Evolutionary conservation across 1,140 invertebrate genomes (phyloP), one percentile per base, ranked within the genome.

Genomic region (Mesaphorura yosii): DNA sequence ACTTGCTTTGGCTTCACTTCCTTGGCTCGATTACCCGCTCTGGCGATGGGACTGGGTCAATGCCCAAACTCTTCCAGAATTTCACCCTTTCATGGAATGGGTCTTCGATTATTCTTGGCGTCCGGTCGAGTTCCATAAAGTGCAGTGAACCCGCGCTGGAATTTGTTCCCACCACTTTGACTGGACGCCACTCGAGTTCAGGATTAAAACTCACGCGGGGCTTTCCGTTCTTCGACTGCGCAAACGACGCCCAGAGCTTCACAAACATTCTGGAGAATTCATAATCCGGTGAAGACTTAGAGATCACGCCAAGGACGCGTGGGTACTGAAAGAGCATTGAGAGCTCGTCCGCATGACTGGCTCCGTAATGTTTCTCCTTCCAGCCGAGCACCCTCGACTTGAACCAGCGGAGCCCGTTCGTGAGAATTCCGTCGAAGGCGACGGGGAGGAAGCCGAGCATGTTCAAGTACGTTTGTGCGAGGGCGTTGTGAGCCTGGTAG

Each of bases 291-390:
- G 44, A 46, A 4, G 14, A 6, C 28, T 12, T 12, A 7, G 12
- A 6, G 15, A 46, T 22, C 7, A 7, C 10, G 7, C 44, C 12
- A 25, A 46, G 44, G 25, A 46, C 44, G 7, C 28, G 10, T 22
- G 44, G 44, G 28, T 26, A 46, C 23, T 46, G 44, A 26, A 46
- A 46, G 12, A 46, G 44, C 44, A 46, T 46, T 7, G 22, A 14
- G 12, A 46, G 44, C 25, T 46, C 44, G 19, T 46, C 44, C 7
- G 12, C 44, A 19, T 46, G 44, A 19, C 44, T 20, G 7, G 19
- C 44, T 19, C 44, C 44, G 12, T 12, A 46, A 22, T 42, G 40
- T 7, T 10, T 17, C 23, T 42, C 40, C 7, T 42, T n/a, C 10
- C 7, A 12, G 40, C 40, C 6, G 19, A 42, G 17, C n/a, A 42